These are phyloP conservation scores for Ellobium chinense DNA, from an alignment of 2,888 invertebrate genomes.

Conservation along the genomic window DNA sequence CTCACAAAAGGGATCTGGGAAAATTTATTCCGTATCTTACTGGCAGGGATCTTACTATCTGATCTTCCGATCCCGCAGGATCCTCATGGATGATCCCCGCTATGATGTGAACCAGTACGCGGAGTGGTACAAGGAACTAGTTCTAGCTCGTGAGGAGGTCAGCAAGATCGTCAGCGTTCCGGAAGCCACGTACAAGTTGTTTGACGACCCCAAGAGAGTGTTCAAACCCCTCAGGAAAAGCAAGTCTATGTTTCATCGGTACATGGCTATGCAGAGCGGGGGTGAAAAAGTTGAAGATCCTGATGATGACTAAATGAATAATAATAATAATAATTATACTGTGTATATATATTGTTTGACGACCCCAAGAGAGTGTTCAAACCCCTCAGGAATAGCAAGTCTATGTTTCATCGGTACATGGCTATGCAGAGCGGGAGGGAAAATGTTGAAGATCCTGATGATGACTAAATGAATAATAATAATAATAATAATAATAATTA, in stretches of 20 bases:
- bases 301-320: too few relatives aligned
- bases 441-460: neutral
- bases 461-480: too few relatives aligned
- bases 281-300: too few relatives aligned
- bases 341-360: conserved; percentile 21
- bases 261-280: conserved; percentile 16
- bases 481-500: too few relatives aligned
- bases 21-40: neutral
- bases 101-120: conserved; percentile 14
- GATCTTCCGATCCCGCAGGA: neutral
- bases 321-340: too few relatives aligned
- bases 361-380: conserved; percentile 16
- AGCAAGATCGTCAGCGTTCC: conserved; percentile 1
- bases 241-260: conserved; percentile 6
- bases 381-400: neutral
- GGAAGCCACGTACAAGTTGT: conserved; percentile 3
- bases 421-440: conserved; percentile 13
- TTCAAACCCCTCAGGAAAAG: neutral
- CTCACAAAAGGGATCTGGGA: too few relatives aligned
- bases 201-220: neutral
- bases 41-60: neutral
- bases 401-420: conserved; percentile 31
- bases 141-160: conserved; percentile 10
- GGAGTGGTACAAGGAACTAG: conserved; percentile 10
- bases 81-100: conserved; percentile 28